Evolutionary conservation across 1,140 invertebrate species (phyloP), one percentile per base, ranked within the genome.

Genomic region (Gryon sp.): DNA sequence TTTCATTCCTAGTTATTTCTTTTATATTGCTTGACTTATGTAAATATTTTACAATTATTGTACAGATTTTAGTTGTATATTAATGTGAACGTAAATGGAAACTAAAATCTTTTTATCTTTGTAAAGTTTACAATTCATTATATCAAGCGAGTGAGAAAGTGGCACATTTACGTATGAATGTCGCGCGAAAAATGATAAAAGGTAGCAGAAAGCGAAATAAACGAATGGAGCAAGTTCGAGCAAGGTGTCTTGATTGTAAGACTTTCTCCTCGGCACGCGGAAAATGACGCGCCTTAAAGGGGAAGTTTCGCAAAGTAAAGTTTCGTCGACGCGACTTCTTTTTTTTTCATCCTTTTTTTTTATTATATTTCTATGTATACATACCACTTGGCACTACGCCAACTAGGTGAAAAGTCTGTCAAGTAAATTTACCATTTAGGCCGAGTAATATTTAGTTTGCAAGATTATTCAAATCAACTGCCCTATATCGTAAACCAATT

Each of bases 381-480:
- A 60, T 79, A 66, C 72, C 50, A 66, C 55, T 80, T 88, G 87
- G 87, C 87, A 43, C 52, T n/a, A 40, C 63, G 85, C 87, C 87
- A 89, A 89, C 83, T 89, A 77, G 87, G 87, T 89, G 86, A 89
- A 87, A 89, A 89, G 85, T 85, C 80, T 82, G 73, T 84, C 84
- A 88, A 86, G 85, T 84, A 84, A 88, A 85, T 83, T 84, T 72
- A 69, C 79, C 80, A 85, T 87, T 87, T 87, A 84, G 82, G 78
- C 69, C 76, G 48, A 66, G 55, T 48, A 36, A 63, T 63, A 50
- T 65, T 76, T 81, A 82, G 73, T 78, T 82, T 84, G 76, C 62
- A 52, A 82, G 82, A 86, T 86, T 84, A 87, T 87, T 84, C 79
- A 83, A 86, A 87, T 85, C 85, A 83, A 80, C 70, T 69, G 28